Percentiles rank a stretch among this genome's conserved stretches.
These are phyloP conservation scores for Epinephelus malabaricus DNA, from an alignment of 2,797 vertebrate genomes.

Conservation along the genomic window DNA sequence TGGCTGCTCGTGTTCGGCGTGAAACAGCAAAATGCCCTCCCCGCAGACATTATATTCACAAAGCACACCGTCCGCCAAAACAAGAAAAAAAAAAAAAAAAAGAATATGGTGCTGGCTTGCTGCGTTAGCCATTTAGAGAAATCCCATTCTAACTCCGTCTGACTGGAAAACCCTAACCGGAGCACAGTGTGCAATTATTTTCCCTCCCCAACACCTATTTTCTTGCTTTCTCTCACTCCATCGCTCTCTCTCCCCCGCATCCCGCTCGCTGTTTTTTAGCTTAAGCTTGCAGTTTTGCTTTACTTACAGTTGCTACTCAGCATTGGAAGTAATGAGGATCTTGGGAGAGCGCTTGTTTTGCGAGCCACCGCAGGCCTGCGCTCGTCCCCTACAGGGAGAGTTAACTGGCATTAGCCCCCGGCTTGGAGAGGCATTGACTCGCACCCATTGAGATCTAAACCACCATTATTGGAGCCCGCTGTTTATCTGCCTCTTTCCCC, in stretches of 20 bases:
- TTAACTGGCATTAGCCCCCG: slow-evolving; percentile 87
- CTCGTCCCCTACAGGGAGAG: slow-evolving; percentile 82
- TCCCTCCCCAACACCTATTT: slow-evolving; percentile 77
- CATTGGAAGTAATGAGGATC: slow-evolving; percentile 86
- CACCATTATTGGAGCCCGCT: slow-evolving; percentile 83
- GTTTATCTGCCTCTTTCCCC: slow-evolving; percentile 81
- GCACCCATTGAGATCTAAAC: slow-evolving; percentile 84
- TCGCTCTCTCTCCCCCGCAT: slow-evolving; percentile 63
- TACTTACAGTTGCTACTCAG: slow-evolving; percentile 84
- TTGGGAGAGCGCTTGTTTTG: slow-evolving; percentile 85
- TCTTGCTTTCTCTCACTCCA: slow-evolving; percentile 72
- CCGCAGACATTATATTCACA: slow-evolving; percentile 73
- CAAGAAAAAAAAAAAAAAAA: slow-evolving; percentile 3
- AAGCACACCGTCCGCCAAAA: slow-evolving; percentile 69
- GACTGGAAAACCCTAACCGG: slow-evolving; percentile 76
- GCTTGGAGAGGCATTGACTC: slow-evolving; percentile 85
- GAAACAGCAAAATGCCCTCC: slow-evolving; percentile 74
- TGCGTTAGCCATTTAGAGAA: slow-evolving; percentile 81
- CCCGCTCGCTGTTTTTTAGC: slow-evolving; percentile 76
- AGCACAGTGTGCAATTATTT: slow-evolving; percentile 78
- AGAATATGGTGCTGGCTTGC: slow-evolving; percentile 62
- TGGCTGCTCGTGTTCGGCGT: slow-evolving; percentile 70
- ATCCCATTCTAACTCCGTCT: slow-evolving; percentile 73
- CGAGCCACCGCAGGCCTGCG: slow-evolving; percentile 75
- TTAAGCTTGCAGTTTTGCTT: slow-evolving; percentile 85